These are phyloP conservation scores for Sinocyclocheilus maitianheensis DNA, from an alignment of 2,113 vertebrate genomes.

Conservation along the genomic window DNA sequence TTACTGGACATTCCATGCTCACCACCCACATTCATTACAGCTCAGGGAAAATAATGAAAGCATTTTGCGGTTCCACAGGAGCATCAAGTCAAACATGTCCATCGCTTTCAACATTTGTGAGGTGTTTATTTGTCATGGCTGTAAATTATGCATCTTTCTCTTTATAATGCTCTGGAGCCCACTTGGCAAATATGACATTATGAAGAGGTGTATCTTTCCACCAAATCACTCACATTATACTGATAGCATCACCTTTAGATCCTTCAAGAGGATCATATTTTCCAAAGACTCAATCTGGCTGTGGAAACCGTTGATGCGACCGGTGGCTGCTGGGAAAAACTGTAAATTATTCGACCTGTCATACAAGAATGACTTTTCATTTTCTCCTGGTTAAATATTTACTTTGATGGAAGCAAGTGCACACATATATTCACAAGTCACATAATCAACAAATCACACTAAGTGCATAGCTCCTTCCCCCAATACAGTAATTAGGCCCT, in stretches of 20 bases:
- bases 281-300: constrained; percentile 13
- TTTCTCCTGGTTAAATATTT: constrained; percentile 50
- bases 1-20: constrained; percentile 22
- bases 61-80: constrained; percentile 13
- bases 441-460: constrained; percentile 52
- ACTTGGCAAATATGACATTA: constrained; percentile 17
- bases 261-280: background rate
- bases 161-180: constrained; percentile 24
- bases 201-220: constrained; percentile 26
- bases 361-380: constrained; percentile 50
- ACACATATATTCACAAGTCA: constrained; percentile 40
- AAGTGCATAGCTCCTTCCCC: constrained; percentile 46
- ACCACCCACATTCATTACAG: constrained; percentile 20
- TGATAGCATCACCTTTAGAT: constrained; percentile 25
- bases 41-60: constrained; percentile 30
- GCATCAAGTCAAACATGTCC: constrained; percentile 24
- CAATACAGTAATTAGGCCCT: constrained; percentile 46
- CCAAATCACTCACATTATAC: constrained; percentile 13
- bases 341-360: constrained; percentile 28
- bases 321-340: background rate
- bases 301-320: background rate
- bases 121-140: constrained; percentile 14
- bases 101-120: constrained; percentile 23
- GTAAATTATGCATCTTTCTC: constrained; percentile 34
- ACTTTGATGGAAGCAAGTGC: constrained; percentile 42